Evolutionary conservation across 2,888 invertebrate species (phyloP), one percentile per base, ranked within the genome.

Genomic region (Lycia hirtaria): DNA sequence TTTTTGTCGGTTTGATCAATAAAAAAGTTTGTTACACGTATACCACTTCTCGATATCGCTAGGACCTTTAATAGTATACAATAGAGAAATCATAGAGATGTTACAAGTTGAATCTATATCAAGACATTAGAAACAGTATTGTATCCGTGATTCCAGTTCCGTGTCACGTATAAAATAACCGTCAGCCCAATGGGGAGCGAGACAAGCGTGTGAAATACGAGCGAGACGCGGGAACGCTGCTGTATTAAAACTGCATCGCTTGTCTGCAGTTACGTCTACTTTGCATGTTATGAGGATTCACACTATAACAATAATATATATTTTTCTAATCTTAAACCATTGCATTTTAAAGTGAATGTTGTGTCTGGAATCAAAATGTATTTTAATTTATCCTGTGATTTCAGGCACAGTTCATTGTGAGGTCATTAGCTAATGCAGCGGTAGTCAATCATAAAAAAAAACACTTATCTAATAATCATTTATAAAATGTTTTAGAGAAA

Each of bases 151-250:
- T 83, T 82, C 76, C 62, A 75, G 75, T 81, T 78, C 72, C 76
- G 66, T 62, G 80, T 87, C 88, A 88, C 88, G 88, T 88, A 83
- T 82, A 80, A 85, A 83, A 88, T 87, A 87, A 86, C 81, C 81
- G 83, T 78, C 76, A 80, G 78, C 67, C 80, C 83, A 80, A 79
- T 78, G 73, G 81, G 78, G 79, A 71, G 57, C 80, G 78, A 77
- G 83, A 82, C 85, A 78, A 74, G 81, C 79, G 81, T 83, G 76
- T 83, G 83, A 87, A 83, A 81, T 85, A 88, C 81, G 80, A 75
- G 72, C 69, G 51, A 64, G 64, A 81, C 82, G 83, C 78, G 69
- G 63, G 68, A 62, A 65, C 64, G 63, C 49, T 14, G 44, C 74
- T 72, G 72, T 80, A 82, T 86, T 85, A 83, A 83, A 85, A 84